Percentiles rank a stretch among this genome's conserved stretches.
phyloP scores from a whole-genome alignment of 2,797 vertebrate species.

The Acridotheres tristis region DNA sequence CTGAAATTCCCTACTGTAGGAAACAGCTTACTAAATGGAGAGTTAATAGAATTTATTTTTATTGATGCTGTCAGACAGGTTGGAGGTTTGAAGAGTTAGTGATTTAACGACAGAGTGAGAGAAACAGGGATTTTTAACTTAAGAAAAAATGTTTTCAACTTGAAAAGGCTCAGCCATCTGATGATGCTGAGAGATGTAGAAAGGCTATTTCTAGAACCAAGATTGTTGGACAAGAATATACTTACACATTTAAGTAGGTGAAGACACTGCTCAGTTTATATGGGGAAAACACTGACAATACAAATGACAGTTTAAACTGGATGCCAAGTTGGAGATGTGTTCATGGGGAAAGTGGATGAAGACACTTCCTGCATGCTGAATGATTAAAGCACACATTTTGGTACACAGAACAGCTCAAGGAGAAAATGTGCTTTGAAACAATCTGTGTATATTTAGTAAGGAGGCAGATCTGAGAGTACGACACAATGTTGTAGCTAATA shows the following conservation, averaged over 20 bases:
- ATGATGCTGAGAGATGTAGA: not conserved
- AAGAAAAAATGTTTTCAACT: not conserved
- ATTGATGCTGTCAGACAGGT: not conserved
- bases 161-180: not conserved
- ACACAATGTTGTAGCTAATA: not conserved
- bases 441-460: not conserved
- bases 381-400: not conserved
- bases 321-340: not conserved
- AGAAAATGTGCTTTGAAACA: not conserved
- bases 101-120: not conserved
- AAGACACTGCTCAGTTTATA: conserved; percentile 7
- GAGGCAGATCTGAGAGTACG: not conserved
- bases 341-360: not conserved
- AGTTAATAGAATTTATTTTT: not conserved
- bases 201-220: conserved; percentile 30
- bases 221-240: conserved; percentile 12
- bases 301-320: not conserved
- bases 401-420: not conserved
- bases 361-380: not conserved
- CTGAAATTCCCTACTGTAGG: not conserved
- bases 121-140: not conserved
- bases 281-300: not conserved
- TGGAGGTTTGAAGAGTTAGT: not conserved
- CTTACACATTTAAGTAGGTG: conserved; percentile 24
- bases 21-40: not conserved